These are phyloP conservation scores for Pelecanoides urinatrix DNA, from an alignment of 2,113 vertebrate genomes.

Conservation along the genomic window DNA sequence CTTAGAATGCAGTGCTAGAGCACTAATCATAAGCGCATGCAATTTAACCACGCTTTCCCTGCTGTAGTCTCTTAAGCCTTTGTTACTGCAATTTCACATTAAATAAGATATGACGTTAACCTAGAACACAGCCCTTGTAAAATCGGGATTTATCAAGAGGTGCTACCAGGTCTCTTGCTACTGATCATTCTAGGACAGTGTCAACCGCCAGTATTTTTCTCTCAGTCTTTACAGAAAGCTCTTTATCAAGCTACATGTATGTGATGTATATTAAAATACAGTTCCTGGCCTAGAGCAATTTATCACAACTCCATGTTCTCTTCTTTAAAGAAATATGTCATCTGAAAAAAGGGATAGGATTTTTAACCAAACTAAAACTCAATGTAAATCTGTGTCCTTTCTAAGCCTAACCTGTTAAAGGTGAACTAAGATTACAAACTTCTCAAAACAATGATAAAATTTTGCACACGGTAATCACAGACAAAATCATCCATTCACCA, in stretches of 20 bases:
- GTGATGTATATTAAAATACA: not conserved
- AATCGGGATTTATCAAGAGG: not conserved
- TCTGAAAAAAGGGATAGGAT: not conserved
- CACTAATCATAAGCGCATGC: not conserved
- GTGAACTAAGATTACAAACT: not conserved
- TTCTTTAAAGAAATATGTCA: not conserved
- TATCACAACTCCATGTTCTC: not conserved
- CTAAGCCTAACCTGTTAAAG: not conserved
- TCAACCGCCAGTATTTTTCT: not conserved
- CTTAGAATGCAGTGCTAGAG: not conserved
- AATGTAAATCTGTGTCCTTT: not conserved
- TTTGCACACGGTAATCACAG: not conserved
- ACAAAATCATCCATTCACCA: not conserved
- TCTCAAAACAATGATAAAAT: not conserved
- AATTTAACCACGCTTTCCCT: not conserved
- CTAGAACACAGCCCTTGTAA: not conserved
- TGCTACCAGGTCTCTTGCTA: not conserved
- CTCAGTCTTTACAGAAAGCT: not conserved
- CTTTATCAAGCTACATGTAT: not conserved
- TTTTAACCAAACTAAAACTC: not conserved
- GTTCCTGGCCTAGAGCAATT: not conserved
- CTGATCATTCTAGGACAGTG: not conserved
- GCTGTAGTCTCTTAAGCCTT: not conserved
- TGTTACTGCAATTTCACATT: not conserved
- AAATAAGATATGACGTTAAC: accelerated